Conservation (phyloP, 2,888 invertebrate genomes). For the Platynereis dumerilii region DNA sequence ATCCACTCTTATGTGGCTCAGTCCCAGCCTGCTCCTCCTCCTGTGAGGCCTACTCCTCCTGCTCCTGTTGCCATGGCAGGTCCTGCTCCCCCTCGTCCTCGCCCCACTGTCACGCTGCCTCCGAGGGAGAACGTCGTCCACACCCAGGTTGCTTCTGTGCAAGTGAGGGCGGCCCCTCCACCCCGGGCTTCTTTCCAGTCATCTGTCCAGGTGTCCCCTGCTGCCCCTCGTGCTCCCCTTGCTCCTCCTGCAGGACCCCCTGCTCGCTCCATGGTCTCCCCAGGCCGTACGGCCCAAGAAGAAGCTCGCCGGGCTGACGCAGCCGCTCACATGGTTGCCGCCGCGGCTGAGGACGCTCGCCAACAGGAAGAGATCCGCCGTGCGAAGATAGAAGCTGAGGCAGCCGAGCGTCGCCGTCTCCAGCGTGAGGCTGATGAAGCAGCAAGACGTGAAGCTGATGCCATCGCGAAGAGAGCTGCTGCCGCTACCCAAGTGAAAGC, state of each 20-base stretch:
- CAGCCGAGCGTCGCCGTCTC: no score
- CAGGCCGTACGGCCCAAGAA: neutral
- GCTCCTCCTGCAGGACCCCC: neutral
- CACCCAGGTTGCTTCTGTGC: neutral
- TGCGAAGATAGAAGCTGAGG: no score
- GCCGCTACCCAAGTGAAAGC: neutral
- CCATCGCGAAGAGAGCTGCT: neutral
- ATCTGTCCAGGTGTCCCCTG: neutral
- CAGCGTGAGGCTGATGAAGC: constrained; percentile 5
- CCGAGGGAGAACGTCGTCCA: neutral
- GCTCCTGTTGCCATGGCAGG: neutral
- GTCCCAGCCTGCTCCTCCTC: neutral
- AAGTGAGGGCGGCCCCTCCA: neutral
- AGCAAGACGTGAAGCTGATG: neutral
- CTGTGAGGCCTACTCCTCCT: neutral
- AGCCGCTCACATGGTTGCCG: no score
- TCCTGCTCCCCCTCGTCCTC: constrained; percentile 3
- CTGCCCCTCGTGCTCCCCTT: neutral
- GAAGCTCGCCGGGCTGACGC: neutral
- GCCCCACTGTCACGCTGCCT: neutral
- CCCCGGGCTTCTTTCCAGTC: neutral
- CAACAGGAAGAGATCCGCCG: no score
- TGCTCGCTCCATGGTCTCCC: neutral
- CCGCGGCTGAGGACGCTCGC: no score
- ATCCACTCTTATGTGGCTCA: neutral